Evolutionary conservation across 2,888 invertebrate species (phyloP), one percentile per base, ranked within the genome.

Genomic region (Onchidella celtica): DNA sequence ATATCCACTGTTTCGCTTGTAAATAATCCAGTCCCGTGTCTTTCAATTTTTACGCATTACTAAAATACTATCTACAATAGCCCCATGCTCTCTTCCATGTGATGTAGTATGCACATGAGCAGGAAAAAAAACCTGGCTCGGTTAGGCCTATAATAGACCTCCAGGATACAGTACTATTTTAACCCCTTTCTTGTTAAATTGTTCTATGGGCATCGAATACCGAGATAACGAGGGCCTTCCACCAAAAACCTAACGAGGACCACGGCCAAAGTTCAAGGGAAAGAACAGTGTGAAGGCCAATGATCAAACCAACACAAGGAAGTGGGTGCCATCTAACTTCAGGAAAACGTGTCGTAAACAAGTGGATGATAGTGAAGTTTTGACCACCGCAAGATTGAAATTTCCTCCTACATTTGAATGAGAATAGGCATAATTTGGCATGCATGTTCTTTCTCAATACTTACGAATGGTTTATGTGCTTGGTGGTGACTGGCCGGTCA

Each of bases 251-350:
- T 38, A 38, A 75, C 29, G 57, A 57, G 21, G 36, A 68, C 65
- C 80, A 80, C 74, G 80, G 74, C 74, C 80, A 80, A 80, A 80
- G 76, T 82, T 77, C 83, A 84, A 83, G 83, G 82, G 76, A 78
- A 73, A 61, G 21, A n/a, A 59, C 80, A 75, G 84, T 82, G 82
- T 84, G 84, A 84, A 84, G 84, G 84, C 83, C 78, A 74, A 57
- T 32, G 34, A 21, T 61, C 34, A 0, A 11, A 34, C 40, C 24
- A 29, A 24, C 36, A 73, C 59, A 36, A 59, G 61, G 57, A 29
- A 69, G 40, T 69, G 40, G 40, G 27, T 40, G 40, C 24, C 27
- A 40, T 4, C n/a, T 40, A 27, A 2, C 17, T 14, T 6, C 47
- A 47, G 17, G 17, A 47, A 11, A 47, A 17, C 17, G 6, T 47